Base-by-base conservation (phyloP, 2,797 vertebrate genomes). In the Clarias fuscus region DNA sequence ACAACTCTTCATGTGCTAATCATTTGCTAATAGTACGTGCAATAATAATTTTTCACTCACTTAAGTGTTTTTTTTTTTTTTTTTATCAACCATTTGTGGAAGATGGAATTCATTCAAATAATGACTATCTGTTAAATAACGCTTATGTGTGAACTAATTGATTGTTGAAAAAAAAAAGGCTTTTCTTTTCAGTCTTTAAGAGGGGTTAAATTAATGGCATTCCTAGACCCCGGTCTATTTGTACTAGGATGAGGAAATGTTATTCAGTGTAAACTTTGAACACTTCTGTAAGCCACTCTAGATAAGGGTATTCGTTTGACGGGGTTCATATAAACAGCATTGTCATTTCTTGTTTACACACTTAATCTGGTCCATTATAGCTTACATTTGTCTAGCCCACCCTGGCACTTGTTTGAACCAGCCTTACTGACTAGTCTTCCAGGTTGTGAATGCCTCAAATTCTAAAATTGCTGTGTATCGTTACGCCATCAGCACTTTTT, bases 311-410 rank as follows among this genome's bases (percentile, higher is more conserved):
- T 30, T n/a, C 22, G 7, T 82, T 67, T 67, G 53, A 53, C 13
- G 79, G 17, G 27, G 7, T 65, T 3, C 4, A 13, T 82, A 40
- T 27, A 82, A 67, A 48, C 22, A 82, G 43, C n/a, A 67, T n/a
- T 33, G 80, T 17, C 3, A 56, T 56, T 82, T 68, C 15, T 53
- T 68, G 80, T 82, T 82, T 68, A 33, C n/a, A 56, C 80, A 22
- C 10, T 82, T 68, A 33, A n/a, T 56, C 2, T 30, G n/a, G 40
- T 67, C 7, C 37, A 27, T 48, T 20, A 20, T 56, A 56, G 64
- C 17, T 82, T 53, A 68, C 68, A 53, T 53, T 2, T 56, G 64
- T 68, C 40, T 68, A 56, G 5, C 33, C 62, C 43, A 82, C 80
- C 4, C 33, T 14, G 43, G 10, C 11, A 82, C 64, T 56, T 82